These are phyloP conservation scores for Hydrozoanthus gracilis DNA, from an alignment of 92 coral and sea anemone species.

Conservation along the genomic window DNA sequence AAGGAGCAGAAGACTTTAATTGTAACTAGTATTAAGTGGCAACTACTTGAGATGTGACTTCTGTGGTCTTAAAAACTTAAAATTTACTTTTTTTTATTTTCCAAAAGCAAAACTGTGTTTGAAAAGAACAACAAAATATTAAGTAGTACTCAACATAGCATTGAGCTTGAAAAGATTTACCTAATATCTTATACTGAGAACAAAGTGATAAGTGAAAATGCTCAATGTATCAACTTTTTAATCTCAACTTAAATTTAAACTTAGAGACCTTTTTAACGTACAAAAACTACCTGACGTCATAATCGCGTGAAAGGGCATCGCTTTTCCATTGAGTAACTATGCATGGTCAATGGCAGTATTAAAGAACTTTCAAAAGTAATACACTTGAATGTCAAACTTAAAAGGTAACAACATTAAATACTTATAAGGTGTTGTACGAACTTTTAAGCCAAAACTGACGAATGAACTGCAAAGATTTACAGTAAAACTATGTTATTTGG, in stretches of 20 bases:
- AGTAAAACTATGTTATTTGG: background rate
- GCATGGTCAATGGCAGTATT: background rate
- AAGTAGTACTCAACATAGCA: too few relatives aligned
- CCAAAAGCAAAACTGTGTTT: too few relatives aligned
- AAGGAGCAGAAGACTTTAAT: too few relatives aligned
- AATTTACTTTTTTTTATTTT: too few relatives aligned
- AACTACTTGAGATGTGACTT: too few relatives aligned
- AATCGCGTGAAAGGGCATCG: background rate
- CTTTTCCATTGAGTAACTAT: background rate
- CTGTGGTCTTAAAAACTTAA: too few relatives aligned
- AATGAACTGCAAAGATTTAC: background rate
- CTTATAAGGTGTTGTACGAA: background rate
- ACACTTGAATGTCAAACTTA: background rate
- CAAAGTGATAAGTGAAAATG: background rate
- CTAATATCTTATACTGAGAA: too few relatives aligned
- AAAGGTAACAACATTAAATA: background rate
- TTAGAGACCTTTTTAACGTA: background rate
- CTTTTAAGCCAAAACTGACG: background rate
- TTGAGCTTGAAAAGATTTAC: too few relatives aligned
- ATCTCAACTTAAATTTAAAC: background rate
- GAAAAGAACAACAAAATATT: too few relatives aligned
- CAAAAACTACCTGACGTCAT: slow-evolving; percentile 1
- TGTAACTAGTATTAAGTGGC: too few relatives aligned
- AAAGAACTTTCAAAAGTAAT: background rate
- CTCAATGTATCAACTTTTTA: background rate